phyloP scores from a whole-genome alignment of 2,113 vertebrate species.

The Alaudala cheleensis region DNA sequence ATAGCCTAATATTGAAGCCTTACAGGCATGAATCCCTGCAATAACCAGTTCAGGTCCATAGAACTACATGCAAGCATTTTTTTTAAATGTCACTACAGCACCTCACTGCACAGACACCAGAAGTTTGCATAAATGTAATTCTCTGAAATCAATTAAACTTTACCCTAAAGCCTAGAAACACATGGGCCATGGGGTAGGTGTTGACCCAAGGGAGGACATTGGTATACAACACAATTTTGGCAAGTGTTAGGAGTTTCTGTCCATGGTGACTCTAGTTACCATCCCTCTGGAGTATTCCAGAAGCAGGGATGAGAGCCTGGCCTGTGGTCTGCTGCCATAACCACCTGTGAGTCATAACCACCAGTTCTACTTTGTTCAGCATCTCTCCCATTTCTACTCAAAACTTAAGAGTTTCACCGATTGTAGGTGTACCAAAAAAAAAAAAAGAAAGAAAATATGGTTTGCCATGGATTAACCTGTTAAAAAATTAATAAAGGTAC shows the following conservation, averaged over 20 bases:
- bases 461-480: background rate
- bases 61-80: background rate
- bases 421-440: background rate
- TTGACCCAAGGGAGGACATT: background rate
- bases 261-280: background rate
- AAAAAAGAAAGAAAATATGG: background rate
- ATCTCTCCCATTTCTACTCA: background rate
- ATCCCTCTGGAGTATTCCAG: background rate
- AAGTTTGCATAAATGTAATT: background rate
- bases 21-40: background rate
- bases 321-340: rapidly evolving
- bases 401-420: background rate
- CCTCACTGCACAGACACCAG: background rate
- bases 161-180: background rate
- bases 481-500: background rate
- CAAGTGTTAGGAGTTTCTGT: background rate
- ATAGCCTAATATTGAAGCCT: background rate
- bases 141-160: background rate
- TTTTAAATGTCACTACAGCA: background rate
- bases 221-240: background rate
- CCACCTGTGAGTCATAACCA: background rate
- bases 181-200: background rate
- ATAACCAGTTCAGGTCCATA: background rate
- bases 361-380: background rate
- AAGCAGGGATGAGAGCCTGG: background rate